These are phyloP conservation scores for Tiaroga cobitis DNA, from an alignment of 2,797 vertebrate species.

Conservation along the genomic window DNA sequence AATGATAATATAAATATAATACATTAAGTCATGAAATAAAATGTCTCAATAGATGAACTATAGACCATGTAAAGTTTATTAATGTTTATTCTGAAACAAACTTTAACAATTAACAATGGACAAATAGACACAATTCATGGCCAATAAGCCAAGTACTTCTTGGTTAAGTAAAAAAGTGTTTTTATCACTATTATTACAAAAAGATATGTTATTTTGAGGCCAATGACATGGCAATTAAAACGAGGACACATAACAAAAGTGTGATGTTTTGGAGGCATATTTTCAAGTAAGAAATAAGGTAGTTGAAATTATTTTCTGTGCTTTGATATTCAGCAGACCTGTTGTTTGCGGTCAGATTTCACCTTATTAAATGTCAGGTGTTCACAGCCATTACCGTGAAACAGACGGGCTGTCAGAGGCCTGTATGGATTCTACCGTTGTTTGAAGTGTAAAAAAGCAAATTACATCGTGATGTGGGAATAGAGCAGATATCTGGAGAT, in stretches of 20 bases:
- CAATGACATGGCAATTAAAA: background rate
- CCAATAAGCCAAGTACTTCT: background rate
- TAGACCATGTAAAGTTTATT: background rate
- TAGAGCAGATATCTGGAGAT: slow-evolving; percentile 63
- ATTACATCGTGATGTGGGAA: slow-evolving; percentile 49
- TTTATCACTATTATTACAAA: background rate
- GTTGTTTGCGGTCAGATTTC: slow-evolving; percentile 28
- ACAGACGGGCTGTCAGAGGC: background rate
- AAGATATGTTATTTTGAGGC: background rate
- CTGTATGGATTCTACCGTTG: background rate
- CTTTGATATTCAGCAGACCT: slow-evolving; percentile 24
- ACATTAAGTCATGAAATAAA: background rate
- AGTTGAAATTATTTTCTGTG: background rate
- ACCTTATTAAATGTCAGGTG: slow-evolving; percentile 38
- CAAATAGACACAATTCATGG: background rate
- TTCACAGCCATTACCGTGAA: slow-evolving; percentile 27
- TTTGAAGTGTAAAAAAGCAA: slow-evolving; percentile 29
- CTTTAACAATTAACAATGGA: background rate
- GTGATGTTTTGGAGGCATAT: background rate
- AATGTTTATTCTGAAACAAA: slow-evolving; percentile 18
- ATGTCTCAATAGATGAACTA: background rate
- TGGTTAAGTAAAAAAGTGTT: background rate
- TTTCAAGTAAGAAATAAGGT: background rate
- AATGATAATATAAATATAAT: background rate
- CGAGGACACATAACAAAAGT: background rate